Conservation (phyloP, 2,888 invertebrate species). For the Phortica okadai region DNA sequence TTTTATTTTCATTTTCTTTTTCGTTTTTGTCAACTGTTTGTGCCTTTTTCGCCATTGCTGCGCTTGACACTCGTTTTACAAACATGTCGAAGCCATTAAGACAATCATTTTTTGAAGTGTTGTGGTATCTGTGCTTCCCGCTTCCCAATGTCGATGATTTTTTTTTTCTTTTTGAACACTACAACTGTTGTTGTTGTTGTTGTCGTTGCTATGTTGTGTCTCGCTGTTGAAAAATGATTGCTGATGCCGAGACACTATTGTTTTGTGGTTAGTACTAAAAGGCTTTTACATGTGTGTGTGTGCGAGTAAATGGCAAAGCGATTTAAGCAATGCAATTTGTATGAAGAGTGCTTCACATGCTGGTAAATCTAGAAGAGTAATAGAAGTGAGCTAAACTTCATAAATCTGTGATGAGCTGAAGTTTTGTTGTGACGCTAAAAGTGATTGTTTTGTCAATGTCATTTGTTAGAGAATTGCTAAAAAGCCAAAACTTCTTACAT, state of each 20-base stretch:
- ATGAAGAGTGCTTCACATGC: constrained; percentile 2
- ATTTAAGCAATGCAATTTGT: constrained; percentile 17
- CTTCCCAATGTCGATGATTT: constrained; percentile 28
- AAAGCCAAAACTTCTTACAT: background rate
- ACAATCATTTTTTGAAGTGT: constrained; percentile 55
- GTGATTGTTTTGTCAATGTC: too few relatives aligned
- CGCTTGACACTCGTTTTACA: constrained; percentile 71
- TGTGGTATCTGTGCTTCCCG: constrained; percentile 23
- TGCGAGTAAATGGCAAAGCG: constrained; percentile 12
- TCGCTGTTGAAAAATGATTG: constrained; percentile 17
- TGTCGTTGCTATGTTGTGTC: background rate
- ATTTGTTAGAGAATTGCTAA: too few relatives aligned
- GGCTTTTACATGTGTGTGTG: constrained; percentile 32
- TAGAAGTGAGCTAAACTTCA: background rate
- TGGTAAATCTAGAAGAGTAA: background rate
- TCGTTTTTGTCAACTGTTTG: background rate
- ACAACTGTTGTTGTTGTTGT: constrained; percentile 1
- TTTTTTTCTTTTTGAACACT: constrained; percentile 14
- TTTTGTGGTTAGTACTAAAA: constrained; percentile 33
- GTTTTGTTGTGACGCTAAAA: background rate
- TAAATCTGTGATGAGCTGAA: background rate
- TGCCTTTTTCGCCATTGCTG: constrained; percentile 46
- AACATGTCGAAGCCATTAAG: constrained; percentile 56
- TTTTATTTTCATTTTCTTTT: background rate
- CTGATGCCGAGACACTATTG: background rate